Evolutionary conservation across 1,140 invertebrate genomes (phyloP).

Genomic region (Dryas iulia): DNA sequence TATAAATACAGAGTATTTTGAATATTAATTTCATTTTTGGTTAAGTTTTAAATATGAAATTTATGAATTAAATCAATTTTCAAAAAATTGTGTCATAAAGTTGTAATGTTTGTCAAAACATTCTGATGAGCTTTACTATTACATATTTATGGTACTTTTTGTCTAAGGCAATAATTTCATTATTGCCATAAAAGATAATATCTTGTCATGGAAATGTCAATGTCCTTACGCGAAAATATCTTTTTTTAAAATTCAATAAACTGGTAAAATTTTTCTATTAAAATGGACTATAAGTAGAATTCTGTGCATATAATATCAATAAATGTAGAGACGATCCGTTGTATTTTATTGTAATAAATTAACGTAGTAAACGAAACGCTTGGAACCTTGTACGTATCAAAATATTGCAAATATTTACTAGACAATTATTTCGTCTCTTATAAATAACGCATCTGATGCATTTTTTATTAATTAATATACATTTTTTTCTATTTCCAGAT

Average conservation of each 20-base stretch:
- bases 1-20: too few relatives aligned
- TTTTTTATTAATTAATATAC: neutral
- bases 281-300: neutral
- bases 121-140: too few relatives aligned
- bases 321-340: neutral
- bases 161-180: constrained; percentile 1
- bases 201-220: neutral
- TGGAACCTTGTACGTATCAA: neutral
- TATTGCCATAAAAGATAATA: neutral
- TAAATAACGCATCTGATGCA: neutral
- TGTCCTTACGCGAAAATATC: neutral
- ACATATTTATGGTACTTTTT: too few relatives aligned
- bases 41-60: too few relatives aligned
- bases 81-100: too few relatives aligned
- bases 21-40: too few relatives aligned
- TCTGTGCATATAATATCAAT: neutral
- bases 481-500: constrained; percentile 79
- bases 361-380: neutral
- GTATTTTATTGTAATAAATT: neutral
- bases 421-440: neutral
- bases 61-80: too few relatives aligned
- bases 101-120: too few relatives aligned
- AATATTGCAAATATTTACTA: neutral
- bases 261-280: neutral
- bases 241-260: neutral